Conservation (phyloP, 2,113 vertebrate species). For the Ailuropoda melanoleuca region DNA sequence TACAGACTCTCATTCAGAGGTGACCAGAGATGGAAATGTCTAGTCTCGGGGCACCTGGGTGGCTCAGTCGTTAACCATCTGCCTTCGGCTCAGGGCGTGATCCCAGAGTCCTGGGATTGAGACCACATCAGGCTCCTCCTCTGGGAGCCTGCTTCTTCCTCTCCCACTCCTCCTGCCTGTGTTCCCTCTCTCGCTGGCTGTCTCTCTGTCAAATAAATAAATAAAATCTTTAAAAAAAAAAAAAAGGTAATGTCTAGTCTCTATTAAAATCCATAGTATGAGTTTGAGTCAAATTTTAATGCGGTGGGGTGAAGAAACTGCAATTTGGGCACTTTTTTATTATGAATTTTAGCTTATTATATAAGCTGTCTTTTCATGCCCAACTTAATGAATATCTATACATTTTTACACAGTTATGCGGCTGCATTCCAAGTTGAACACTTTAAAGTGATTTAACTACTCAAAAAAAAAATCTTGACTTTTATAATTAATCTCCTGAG, state of each 20-base stretch:
- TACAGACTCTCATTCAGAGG: not conserved
- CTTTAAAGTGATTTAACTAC: not conserved
- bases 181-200: too few species aligned
- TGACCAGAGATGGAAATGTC: not conserved
- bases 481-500: not conserved
- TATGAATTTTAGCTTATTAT: not conserved
- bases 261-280: not conserved
- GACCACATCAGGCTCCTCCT: too few species aligned
- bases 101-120: too few species aligned
- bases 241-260: not conserved
- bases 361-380: not conserved
- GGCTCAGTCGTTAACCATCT: too few species aligned
- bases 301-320: not conserved
- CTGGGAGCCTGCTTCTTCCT: too few species aligned
- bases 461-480: not conserved
- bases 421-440: not conserved
- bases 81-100: too few species aligned
- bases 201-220: too few species aligned
- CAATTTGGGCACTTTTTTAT: not conserved
- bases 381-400: not conserved
- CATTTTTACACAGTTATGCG: not conserved
- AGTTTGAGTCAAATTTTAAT: not conserved
- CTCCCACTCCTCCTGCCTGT: too few species aligned
- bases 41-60: not conserved
- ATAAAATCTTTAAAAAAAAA: too few species aligned